Conservation (phyloP, 2,797 vertebrate species). For the Rousettus madagascariensis region DNA sequence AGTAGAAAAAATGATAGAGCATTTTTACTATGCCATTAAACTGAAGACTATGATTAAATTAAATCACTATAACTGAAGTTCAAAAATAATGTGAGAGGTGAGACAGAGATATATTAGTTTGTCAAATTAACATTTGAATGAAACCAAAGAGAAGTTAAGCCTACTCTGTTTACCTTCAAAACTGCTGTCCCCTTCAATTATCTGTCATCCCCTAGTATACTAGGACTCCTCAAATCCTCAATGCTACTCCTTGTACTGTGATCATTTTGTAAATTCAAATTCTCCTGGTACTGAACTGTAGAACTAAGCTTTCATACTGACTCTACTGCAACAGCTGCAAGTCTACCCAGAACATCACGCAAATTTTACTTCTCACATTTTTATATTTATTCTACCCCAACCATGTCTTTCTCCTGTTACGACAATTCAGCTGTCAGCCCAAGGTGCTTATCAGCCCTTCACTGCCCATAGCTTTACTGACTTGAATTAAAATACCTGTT, state of each 20-base stretch:
- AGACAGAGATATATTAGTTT: neutral
- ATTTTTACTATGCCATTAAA: neutral
- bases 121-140: neutral
- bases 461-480: neutral
- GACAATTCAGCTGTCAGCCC: too few species aligned
- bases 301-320: neutral
- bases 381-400: neutral
- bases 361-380: neutral
- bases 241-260: neutral
- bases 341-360: neutral
- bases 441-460: neutral
- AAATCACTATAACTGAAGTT: neutral
- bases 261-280: neutral
- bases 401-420: neutral
- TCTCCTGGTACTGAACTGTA: neutral
- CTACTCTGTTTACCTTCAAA: neutral
- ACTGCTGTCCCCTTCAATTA: neutral
- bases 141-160: neutral
- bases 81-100: neutral
- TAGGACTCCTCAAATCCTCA: neutral
- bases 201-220: neutral
- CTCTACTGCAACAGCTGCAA: neutral
- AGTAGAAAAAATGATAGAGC: neutral
- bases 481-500: neutral
- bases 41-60: neutral